Evolutionary conservation across 2,797 vertebrate species (phyloP).

Genomic region (Hoplostethus mediterraneus): DNA sequence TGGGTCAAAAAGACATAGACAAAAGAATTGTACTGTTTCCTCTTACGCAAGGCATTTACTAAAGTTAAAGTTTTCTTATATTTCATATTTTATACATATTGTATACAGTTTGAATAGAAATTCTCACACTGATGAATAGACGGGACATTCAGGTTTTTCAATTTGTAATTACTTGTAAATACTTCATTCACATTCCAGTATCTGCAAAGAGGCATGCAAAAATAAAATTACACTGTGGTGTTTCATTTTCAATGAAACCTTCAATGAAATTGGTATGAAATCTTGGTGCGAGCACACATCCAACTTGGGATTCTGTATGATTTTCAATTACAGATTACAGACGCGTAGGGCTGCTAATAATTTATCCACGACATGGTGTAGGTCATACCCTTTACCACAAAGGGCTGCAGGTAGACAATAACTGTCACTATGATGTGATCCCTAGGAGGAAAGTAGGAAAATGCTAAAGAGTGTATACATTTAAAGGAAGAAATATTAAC

Average conservation of each 20-base stretch:
- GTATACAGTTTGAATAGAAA: too few relatives aligned
- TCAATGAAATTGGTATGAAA: slow-evolving; percentile 8
- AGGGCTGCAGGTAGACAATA: slow-evolving; percentile 93
- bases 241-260: slow-evolving; percentile 26
- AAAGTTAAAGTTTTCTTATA: too few relatives aligned
- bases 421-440: slow-evolving; percentile 93
- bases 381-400: slow-evolving; percentile 95
- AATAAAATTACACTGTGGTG: not conserved
- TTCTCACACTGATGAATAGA: too few relatives aligned
- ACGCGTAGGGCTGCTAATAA: slow-evolving; percentile 25
- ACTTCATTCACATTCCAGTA: too few relatives aligned
- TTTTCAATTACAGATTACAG: slow-evolving; percentile 17
- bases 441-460: slow-evolving; percentile 71
- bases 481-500: not conserved
- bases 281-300: slow-evolving; percentile 19
- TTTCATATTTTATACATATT: too few relatives aligned
- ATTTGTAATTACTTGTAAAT: too few relatives aligned
- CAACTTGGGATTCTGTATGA: slow-evolving; percentile 21
- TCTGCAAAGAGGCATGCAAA: not conserved
- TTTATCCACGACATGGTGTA: slow-evolving; percentile 72
- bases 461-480: too few relatives aligned
- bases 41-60: too few relatives aligned
- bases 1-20: slow-evolving; percentile 7
- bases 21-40: not conserved
- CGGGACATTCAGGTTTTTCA: too few relatives aligned